A percentile compares a stretch with the other conserved stretches of the same genome.
Evolutionary conservation across 2,888 invertebrate species (phyloP).

Genomic region (Myopa tessellatipennis): DNA sequence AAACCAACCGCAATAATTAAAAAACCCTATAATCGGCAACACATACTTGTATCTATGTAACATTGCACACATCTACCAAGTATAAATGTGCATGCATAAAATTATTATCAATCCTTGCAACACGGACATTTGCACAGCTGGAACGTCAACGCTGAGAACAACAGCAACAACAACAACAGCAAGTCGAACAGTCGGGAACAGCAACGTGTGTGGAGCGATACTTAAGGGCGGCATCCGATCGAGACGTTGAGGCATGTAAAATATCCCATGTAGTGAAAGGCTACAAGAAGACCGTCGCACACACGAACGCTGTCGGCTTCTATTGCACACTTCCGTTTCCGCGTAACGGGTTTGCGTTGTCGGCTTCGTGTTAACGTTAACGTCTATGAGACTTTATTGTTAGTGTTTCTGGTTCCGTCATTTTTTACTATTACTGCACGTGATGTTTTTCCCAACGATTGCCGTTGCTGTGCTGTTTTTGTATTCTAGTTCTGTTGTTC

Average conservation of each 20-base stretch:
- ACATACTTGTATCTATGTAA: too few species aligned
- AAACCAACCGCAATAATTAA: background rate
- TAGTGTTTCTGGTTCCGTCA: background rate
- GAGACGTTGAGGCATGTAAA: background rate
- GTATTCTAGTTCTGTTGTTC: background rate
- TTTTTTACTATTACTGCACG: background rate
- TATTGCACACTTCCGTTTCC: conserved; percentile 7
- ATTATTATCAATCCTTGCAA: too few species aligned
- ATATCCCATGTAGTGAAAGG: background rate
- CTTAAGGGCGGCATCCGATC: background rate
- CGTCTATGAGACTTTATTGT: background rate
- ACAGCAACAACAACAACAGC: background rate
- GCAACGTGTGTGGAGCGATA: too few species aligned
- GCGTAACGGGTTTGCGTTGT: background rate
- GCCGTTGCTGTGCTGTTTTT: background rate
- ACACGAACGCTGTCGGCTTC: background rate
- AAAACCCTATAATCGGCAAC: background rate
- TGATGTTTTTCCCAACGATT: background rate
- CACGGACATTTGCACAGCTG: too few species aligned
- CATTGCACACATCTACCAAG: background rate
- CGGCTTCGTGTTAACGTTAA: background rate
- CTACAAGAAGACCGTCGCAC: background rate
- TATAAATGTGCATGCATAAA: background rate
- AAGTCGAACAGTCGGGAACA: too few species aligned
- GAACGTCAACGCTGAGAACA: background rate